A percentile compares a stretch with the other conserved stretches of the same genome.
Conservation (phyloP, 2,113 vertebrate genomes). For the Castor canadensis region DNA sequence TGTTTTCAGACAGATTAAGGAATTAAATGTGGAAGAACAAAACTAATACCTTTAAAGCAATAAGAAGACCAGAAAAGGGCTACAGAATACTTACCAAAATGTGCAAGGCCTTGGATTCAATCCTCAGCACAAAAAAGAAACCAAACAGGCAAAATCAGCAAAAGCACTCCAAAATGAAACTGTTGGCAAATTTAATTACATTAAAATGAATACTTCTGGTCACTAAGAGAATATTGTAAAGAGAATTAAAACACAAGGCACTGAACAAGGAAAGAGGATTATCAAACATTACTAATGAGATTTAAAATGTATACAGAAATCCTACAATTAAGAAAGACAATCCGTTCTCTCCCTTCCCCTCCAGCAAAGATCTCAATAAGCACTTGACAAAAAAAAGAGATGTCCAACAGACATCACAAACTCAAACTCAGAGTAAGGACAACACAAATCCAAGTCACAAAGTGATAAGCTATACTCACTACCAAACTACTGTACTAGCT, state of each 20-base stretch:
- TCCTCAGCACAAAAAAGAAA: neutral
- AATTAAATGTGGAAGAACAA: neutral
- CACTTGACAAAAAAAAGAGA: neutral
- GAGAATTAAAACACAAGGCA: neutral
- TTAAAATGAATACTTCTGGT: neutral
- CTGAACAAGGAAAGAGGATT: neutral
- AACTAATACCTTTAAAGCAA: neutral
- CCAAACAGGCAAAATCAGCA: too few relatives aligned
- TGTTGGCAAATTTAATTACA: neutral
- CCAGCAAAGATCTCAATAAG: neutral
- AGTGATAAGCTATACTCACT: neutral
- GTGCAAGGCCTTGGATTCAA: neutral
- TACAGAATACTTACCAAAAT: neutral
- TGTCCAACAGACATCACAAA: neutral
- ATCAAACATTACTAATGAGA: neutral
- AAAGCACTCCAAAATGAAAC: too few relatives aligned
- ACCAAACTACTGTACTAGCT: neutral
- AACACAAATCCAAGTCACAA: neutral
- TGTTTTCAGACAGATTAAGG: neutral
- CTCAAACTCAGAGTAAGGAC: neutral
- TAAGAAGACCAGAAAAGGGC: neutral
- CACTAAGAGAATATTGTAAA: neutral
- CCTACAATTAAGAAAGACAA: neutral
- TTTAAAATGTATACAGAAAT: neutral
- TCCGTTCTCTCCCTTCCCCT: neutral